Conservation (phyloP, 2,113 vertebrate species). For the Pogonocichla stellata region DNA sequence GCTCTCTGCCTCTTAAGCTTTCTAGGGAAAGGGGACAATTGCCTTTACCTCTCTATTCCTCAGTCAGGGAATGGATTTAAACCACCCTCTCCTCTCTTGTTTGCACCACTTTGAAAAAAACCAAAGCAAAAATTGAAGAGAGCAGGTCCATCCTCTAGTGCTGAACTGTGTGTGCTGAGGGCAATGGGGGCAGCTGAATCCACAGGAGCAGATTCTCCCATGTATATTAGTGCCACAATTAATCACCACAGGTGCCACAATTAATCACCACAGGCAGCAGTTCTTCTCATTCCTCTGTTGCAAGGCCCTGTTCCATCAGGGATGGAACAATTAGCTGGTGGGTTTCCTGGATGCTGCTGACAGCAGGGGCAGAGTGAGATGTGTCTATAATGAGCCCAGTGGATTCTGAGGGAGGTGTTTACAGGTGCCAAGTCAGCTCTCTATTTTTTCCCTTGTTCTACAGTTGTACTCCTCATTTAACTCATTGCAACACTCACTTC, state of each 20-base stretch:
- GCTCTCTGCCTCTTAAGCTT: neutral
- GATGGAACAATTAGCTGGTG: neutral
- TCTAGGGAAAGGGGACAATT: neutral
- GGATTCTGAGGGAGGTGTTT: neutral
- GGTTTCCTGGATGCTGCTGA: neutral
- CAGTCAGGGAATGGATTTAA: neutral
- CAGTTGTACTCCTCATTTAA: neutral
- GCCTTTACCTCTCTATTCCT: neutral
- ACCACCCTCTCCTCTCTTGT: neutral
- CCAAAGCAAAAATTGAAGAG: neutral
- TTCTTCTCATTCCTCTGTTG: neutral
- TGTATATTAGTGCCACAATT: accelerated
- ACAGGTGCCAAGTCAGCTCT: neutral
- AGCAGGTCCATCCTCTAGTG: accelerated
- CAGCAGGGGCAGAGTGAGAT: neutral
- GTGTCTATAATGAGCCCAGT: accelerated
- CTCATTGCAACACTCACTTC: neutral
- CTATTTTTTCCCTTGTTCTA: neutral
- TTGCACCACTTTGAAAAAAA: neutral
- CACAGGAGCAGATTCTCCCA: neutral
- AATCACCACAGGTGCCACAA: neutral
- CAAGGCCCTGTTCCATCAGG: neutral
- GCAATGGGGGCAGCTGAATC: neutral
- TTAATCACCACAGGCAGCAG: neutral
- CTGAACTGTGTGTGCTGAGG: neutral